Percentiles rank a stretch among this genome's conserved stretches.
Conservation (phyloP, 2,797 vertebrate genomes). For the Staurois parvus region DNA sequence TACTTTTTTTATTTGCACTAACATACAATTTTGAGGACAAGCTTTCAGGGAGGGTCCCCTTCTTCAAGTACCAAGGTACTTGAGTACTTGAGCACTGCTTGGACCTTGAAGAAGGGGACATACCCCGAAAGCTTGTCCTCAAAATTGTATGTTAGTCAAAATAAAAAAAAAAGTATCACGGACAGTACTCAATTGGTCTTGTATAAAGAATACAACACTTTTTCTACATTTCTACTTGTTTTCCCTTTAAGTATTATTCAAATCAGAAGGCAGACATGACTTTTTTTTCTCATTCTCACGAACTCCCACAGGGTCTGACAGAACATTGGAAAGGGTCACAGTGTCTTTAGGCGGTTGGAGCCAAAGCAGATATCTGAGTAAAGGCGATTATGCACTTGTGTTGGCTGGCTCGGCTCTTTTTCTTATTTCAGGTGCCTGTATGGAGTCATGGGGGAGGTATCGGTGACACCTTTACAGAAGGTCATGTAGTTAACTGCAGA, state of each 20-base stretch:
- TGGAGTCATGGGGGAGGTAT: slow-evolving; percentile 40
- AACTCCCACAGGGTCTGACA: background rate
- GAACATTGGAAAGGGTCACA: background rate
- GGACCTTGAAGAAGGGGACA: too few species aligned
- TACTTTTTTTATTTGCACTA: too few species aligned
- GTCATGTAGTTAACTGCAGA: slow-evolving; percentile 27
- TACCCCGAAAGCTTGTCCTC: too few species aligned
- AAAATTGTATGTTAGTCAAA: too few species aligned
- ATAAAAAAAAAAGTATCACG: too few species aligned
- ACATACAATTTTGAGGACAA: too few species aligned
- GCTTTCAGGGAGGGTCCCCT: too few species aligned
- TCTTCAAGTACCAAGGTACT: too few species aligned
- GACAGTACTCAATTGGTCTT: too few species aligned
- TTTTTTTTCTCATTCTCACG: too few species aligned
- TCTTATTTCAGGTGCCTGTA: slow-evolving; percentile 32
- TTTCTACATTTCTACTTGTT: background rate
- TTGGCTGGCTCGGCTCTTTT: slow-evolving; percentile 5
- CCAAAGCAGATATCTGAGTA: slow-evolving; percentile 8
- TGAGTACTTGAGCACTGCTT: too few species aligned
- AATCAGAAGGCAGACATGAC: background rate
- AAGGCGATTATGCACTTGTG: slow-evolving; percentile 12
- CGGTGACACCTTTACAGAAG: slow-evolving; percentile 40
- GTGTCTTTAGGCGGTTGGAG: slow-evolving; percentile 11
- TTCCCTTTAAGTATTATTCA: background rate
- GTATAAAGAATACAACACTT: background rate